Conservation (phyloP, 2,888 invertebrate genomes). For the Onchidella celtica region DNA sequence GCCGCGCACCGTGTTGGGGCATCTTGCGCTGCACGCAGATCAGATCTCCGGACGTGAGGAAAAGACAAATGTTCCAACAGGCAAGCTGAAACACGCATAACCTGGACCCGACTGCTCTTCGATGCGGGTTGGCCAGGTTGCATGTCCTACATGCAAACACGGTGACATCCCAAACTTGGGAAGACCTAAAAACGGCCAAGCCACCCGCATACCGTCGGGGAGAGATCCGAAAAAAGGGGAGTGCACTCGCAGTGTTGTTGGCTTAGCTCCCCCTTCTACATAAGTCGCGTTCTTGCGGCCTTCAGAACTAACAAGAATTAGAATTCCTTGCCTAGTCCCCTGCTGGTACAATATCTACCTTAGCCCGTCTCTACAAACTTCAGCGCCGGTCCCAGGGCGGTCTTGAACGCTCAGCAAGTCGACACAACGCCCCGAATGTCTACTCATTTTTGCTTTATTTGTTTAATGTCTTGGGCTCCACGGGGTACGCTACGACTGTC, state of each 20-base stretch:
- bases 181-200: background rate
- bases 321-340: slow-evolving; percentile 20
- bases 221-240: background rate
- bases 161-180: background rate
- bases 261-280: slow-evolving; percentile 10
- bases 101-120: background rate
- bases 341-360: background rate
- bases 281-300: slow-evolving; percentile 1
- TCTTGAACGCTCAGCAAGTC: slow-evolving; percentile 5
- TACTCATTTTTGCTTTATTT: slow-evolving; percentile 26
- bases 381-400: slow-evolving; percentile 1
- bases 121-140: too few species aligned
- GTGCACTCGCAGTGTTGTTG: slow-evolving; percentile 7
- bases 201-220: background rate
- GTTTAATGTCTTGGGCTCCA: slow-evolving; percentile 1
- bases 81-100: background rate
- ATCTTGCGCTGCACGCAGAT: too few species aligned
- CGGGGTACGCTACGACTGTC: slow-evolving; percentile 5
- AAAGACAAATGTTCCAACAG: background rate
- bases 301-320: slow-evolving; percentile 29
- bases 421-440: slow-evolving; percentile 21
- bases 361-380: slow-evolving; percentile 24
- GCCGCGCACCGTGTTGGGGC: too few species aligned
- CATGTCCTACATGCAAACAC: slow-evolving; percentile 13
- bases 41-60: too few species aligned